Base-by-base conservation (phyloP, 2,888 invertebrate species). In the Hofmannophila pseudospretella region DNA sequence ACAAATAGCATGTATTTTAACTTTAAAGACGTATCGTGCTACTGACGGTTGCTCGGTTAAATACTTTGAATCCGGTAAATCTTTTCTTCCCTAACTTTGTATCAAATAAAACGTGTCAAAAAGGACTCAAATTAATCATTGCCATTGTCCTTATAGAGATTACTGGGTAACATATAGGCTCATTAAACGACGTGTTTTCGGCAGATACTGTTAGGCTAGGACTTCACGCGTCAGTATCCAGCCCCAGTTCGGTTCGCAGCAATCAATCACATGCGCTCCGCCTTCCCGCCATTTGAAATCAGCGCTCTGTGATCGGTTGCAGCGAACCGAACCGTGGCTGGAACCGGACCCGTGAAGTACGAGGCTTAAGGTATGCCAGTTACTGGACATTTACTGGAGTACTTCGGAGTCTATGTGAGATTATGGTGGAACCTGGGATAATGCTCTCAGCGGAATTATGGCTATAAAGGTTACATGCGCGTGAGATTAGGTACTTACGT, bases 341-440 rank as follows among this genome's bases (percentile, higher is more conserved):
- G n/a, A n/a, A n/a, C n/a, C n/a, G n/a, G n/a, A n/a, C n/a, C n/a
- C n/a, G n/a, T n/a, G n/a, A n/a, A n/a, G n/a, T n/a, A n/a, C n/a
- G n/a, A n/a, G n/a, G n/a, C n/a, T n/a, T n/a, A 62, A 67, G 66
- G 67, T 65, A 56, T 44, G 55, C 56, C 67, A 69, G 75, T 77
- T 72, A 74, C n/a, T n/a, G n/a, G n/a, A 57, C 62, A 51, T 62
- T n/a, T 54, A 56, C 53, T 48, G 50, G 48, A 44, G 41, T 42
- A 53, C 50, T 54, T 51, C 30, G 7, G 9, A 12, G 31, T 25
- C 25, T 31, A 25, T 31, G 28, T 27, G 27, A 7, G 28, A 23
- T 22, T 32, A 33, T 22, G 26, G 34, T 14, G 28, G 26, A 23
- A 28, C 10, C 30, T 19, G 35, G 25, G 35, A 30, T 27, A 38